Evolutionary conservation across 1,140 invertebrate genomes (phyloP).

Genomic region (Drosophila kikkawai): DNA sequence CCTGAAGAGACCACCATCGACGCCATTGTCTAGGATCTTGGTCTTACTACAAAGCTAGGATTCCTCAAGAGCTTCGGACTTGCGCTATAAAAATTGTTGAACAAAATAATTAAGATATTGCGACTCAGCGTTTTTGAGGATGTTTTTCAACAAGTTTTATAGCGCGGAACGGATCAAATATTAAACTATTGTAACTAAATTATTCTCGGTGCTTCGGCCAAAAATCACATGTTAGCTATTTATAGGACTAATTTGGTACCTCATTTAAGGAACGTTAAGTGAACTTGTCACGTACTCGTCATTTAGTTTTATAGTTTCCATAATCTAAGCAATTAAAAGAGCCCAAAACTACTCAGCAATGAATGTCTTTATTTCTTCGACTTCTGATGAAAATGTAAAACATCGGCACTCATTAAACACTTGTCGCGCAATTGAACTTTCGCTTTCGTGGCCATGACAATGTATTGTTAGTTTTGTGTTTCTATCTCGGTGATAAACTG

Average conservation of each 20-base stretch:
- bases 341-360: background rate
- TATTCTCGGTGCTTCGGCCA: conserved; percentile 14
- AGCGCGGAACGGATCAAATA: conserved; percentile 11
- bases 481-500: conserved; percentile 8
- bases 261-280: conserved; percentile 10
- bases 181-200: conserved; percentile 25
- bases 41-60: background rate
- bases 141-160: background rate
- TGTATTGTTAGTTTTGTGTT: conserved; percentile 8
- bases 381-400: background rate
- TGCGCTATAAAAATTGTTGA: background rate
- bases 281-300: conserved; percentile 14
- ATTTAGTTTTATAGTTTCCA: conserved; percentile 27
- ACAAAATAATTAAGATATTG: background rate
- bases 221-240: conserved; percentile 1
- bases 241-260: conserved; percentile 7
- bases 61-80: conserved; percentile 3
- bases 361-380: background rate
- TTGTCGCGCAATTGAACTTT: conserved; percentile 28
- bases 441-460: conserved; percentile 20
- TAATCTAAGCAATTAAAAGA: conserved; percentile 28
- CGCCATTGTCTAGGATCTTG: background rate
- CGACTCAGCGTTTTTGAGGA: background rate
- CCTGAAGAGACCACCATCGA: conserved; percentile 1
- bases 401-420: background rate